Conservation (phyloP, 1,140 invertebrate genomes). For the Drosophila athabasca region DNA sequence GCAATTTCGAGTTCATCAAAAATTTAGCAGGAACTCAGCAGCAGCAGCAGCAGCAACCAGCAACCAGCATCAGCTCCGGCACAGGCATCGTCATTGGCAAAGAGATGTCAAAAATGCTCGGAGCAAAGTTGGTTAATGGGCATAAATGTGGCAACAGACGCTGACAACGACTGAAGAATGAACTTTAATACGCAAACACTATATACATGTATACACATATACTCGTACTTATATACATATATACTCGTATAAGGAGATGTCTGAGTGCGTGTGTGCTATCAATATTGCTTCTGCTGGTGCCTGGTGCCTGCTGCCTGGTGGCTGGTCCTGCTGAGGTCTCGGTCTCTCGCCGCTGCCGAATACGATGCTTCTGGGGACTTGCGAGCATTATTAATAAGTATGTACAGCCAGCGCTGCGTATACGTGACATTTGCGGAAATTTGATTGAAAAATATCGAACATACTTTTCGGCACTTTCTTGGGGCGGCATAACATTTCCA, state of each 20-base stretch:
- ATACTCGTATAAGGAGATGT: slow-evolving; percentile 8
- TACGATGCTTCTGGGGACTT: slow-evolving; percentile 14
- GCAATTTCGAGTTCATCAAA: slow-evolving; percentile 76
- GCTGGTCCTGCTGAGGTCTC: slow-evolving; percentile 24
- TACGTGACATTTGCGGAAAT: slow-evolving; percentile 80
- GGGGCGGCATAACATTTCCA: slow-evolving; percentile 51
- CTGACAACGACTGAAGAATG: slow-evolving; percentile 64
- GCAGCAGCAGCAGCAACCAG: slow-evolving; percentile 25
- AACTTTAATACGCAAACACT: slow-evolving; percentile 53
- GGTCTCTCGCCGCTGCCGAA: not conserved
- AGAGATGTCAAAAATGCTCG: slow-evolving; percentile 62
- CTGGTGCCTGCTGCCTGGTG: slow-evolving; percentile 3
- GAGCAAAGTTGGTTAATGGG: slow-evolving; percentile 71
- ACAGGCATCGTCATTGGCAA: not conserved
- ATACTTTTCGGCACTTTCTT: slow-evolving; percentile 58
- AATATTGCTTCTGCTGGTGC: slow-evolving; percentile 7
- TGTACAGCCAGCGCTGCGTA: slow-evolving; percentile 53
- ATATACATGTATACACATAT: not conserved
- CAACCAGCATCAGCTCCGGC: not conserved
- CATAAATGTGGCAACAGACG: slow-evolving; percentile 72
- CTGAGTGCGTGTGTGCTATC: slow-evolving; percentile 15
- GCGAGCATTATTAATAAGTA: slow-evolving; percentile 73
- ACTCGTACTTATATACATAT: not conserved
- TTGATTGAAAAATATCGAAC: slow-evolving; percentile 80
- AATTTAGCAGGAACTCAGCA: slow-evolving; percentile 51